Evolutionary conservation across 2,888 invertebrate genomes (phyloP).

Genomic region (Macropis europaea): DNA sequence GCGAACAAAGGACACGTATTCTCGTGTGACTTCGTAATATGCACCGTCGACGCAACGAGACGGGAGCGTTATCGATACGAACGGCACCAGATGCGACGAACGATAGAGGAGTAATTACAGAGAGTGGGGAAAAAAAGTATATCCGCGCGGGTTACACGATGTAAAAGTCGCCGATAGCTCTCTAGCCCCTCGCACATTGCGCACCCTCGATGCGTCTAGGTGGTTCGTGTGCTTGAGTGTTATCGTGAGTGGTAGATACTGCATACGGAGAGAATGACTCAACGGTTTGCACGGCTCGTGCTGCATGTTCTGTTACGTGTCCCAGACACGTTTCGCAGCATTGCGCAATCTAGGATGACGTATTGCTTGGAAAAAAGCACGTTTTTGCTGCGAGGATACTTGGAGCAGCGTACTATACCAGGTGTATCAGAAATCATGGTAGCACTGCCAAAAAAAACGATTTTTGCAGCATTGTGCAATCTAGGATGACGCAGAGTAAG

Average conservation of each 20-base stretch:
- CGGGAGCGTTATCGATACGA: conserved; percentile 14
- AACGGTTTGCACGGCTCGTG: conserved; percentile 47
- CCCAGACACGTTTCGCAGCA: conserved; percentile 43
- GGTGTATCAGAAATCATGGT: too few species aligned
- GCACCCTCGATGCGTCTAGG: conserved; percentile 56
- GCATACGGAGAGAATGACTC: conserved; percentile 53
- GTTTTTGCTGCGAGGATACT: too few species aligned
- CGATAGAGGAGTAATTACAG: conserved; percentile 67
- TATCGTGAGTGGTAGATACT: conserved; percentile 48
- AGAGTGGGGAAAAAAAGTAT: conserved; percentile 38
- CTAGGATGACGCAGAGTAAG: conserved; percentile 15
- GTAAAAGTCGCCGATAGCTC: conserved; percentile 48
- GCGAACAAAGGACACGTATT: too few species aligned
- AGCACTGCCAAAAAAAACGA: too few species aligned
- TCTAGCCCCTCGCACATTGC: conserved; percentile 22
- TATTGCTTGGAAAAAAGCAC: conserved; percentile 52
- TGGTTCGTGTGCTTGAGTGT: conserved; percentile 55
- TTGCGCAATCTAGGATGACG: conserved; percentile 52
- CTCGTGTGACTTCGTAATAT: conserved; percentile 1
- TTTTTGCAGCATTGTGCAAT: conserved; percentile 29
- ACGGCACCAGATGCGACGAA: conserved; percentile 29
- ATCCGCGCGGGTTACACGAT: conserved; percentile 20
- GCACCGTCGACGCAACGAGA: neutral
- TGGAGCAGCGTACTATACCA: too few species aligned
- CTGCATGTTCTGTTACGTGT: conserved; percentile 45